Evolutionary conservation across 2,888 invertebrate genomes (phyloP).

Genomic region (Cryptus viduatorius): DNA sequence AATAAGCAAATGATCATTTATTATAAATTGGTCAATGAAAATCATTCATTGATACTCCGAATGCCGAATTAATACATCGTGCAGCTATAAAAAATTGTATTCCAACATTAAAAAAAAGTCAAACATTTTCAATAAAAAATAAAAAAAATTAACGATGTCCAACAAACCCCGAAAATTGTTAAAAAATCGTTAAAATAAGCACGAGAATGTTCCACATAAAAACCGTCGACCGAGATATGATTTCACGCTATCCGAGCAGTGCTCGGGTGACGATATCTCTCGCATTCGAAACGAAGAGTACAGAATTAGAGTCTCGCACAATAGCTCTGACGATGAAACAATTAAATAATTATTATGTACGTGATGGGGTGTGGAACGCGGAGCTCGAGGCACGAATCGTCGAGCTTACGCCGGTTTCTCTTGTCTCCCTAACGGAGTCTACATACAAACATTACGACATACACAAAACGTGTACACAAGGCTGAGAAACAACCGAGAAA

Average conservation of each 20-base stretch:
- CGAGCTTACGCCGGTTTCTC: slow-evolving; percentile 14
- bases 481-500: slow-evolving; percentile 15
- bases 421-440: background rate
- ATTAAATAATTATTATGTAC: slow-evolving; percentile 76
- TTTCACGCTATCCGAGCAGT: slow-evolving; percentile 22
- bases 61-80: too few relatives aligned
- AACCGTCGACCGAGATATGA: slow-evolving; percentile 1
- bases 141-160: too few relatives aligned
- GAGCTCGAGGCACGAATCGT: slow-evolving; percentile 16
- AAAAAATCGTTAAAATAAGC: too few relatives aligned
- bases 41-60: too few relatives aligned
- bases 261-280: slow-evolving; percentile 57
- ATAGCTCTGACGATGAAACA: slow-evolving; percentile 70
- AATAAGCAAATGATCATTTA: too few relatives aligned
- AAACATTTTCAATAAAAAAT: too few relatives aligned
- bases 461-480: slow-evolving; percentile 1
- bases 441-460: background rate
- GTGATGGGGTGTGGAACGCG: slow-evolving; percentile 46
- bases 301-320: slow-evolving; percentile 5
- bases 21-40: too few relatives aligned
- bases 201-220: background rate
- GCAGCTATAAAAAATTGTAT: too few relatives aligned
- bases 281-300: background rate
- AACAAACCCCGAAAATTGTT: too few relatives aligned
- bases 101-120: too few relatives aligned